Conservation (phyloP, 64 coral and sea anemone genomes). For the Dendronephthya gigantea region DNA sequence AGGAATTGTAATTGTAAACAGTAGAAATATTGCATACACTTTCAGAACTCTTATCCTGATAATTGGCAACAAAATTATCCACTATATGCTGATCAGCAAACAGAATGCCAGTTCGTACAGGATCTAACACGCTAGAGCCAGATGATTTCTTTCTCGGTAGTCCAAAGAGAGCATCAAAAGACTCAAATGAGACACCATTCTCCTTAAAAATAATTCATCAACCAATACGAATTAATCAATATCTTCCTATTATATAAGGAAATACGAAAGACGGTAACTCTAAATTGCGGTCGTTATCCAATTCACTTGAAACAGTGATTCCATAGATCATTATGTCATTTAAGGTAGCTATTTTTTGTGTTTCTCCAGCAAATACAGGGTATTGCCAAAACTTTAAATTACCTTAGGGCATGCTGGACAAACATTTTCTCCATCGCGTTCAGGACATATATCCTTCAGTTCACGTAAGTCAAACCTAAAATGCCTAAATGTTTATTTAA, state of each 20-base stretch:
- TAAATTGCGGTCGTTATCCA: no score
- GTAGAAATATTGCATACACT: background rate
- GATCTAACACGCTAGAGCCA: background rate
- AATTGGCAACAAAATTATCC: background rate
- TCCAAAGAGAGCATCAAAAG: slow-evolving; percentile 2
- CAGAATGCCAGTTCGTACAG: background rate
- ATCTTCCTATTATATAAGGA: no score
- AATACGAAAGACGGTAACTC: no score
- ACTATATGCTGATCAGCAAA: background rate
- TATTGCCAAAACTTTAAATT: background rate
- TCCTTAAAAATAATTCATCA: background rate
- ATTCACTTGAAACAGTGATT: background rate
- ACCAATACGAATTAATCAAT: no score
- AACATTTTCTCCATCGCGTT: slow-evolving; percentile 2
- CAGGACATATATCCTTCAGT: background rate
- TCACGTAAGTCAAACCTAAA: background rate
- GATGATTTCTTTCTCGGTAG: background rate
- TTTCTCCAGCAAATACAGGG: no score
- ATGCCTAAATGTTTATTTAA: background rate
- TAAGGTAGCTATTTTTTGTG: no score
- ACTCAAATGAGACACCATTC: background rate
- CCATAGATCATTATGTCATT: background rate
- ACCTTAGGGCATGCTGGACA: background rate
- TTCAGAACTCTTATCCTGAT: background rate
- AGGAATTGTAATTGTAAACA: background rate